Percentiles rank a stretch among this genome's conserved stretches.
These are phyloP conservation scores for Folsomia manolachei DNA, from an alignment of 2,888 invertebrate species.

Conservation along the genomic window DNA sequence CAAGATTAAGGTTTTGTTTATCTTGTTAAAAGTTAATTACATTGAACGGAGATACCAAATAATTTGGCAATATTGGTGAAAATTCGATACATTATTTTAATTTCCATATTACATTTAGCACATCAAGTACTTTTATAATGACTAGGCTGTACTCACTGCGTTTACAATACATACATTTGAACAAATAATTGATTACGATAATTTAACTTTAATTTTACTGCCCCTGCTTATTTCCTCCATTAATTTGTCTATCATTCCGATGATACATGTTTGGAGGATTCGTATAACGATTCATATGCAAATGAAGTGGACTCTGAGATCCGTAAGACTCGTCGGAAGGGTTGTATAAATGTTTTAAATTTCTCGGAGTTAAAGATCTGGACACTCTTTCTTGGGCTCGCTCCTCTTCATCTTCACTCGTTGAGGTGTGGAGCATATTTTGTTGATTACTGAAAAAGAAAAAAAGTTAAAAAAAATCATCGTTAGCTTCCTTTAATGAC, in stretches of 20 bases:
- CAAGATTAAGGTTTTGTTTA: too few relatives aligned
- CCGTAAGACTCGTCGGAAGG: slow-evolving; percentile 45
- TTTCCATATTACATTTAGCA: too few relatives aligned
- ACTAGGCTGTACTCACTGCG: too few relatives aligned
- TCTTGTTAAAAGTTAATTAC: too few relatives aligned
- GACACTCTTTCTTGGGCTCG: slow-evolving; percentile 40
- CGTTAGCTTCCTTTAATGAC: not conserved
- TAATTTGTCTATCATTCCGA: slow-evolving; percentile 36
- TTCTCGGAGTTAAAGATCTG: slow-evolving; percentile 42
- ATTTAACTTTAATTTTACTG: too few relatives aligned
- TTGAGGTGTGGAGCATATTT: slow-evolving; percentile 48
- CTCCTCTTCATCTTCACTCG: slow-evolving; percentile 49
- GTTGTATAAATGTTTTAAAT: slow-evolving; percentile 44
- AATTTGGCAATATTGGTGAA: too few relatives aligned
- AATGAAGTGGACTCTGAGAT: slow-evolving; percentile 44
- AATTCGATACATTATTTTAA: too few relatives aligned
- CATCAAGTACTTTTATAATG: too few relatives aligned
- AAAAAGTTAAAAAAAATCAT: too few relatives aligned
- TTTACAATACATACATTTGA: too few relatives aligned
- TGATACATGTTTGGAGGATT: slow-evolving; percentile 29
- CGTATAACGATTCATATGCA: slow-evolving; percentile 37
- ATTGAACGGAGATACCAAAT: too few relatives aligned
- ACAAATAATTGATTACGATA: too few relatives aligned
- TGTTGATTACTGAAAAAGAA: slow-evolving; percentile 43
- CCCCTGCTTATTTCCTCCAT: slow-evolving; percentile 11